Percentiles rank a stretch among this genome's conserved stretches.
These are phyloP conservation scores for Sinotaia quadrata DNA, from an alignment of 2,888 invertebrate genomes.

Conservation along the genomic window DNA sequence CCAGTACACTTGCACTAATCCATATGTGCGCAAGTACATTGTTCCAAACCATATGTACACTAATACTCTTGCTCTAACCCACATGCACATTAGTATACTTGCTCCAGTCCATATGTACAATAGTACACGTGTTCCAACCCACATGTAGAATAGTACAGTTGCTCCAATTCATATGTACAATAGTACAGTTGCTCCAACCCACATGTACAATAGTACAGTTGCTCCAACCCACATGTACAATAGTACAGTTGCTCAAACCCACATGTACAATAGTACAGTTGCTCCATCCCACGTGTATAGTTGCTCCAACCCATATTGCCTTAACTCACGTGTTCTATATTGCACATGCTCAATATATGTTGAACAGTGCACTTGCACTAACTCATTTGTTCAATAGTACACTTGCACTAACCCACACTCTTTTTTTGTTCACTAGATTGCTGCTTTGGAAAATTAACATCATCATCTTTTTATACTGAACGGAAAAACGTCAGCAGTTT, in stretches of 20 bases:
- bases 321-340: neutral
- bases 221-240: conserved; percentile 1
- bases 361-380: neutral
- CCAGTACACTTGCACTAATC: neutral
- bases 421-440: neutral
- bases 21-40: neutral
- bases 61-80: neutral
- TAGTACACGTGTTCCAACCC: neutral
- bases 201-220: neutral
- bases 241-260: neutral
- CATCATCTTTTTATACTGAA: neutral
- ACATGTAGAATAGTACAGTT: neutral
- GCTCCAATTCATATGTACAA: neutral
- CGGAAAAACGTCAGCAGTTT: neutral
- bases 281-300: neutral
- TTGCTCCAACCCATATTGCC: neutral
- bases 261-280: neutral
- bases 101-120: neutral
- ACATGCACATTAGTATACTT: neutral
- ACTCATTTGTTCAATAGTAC: neutral
- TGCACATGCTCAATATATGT: too few species aligned
- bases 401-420: too few species aligned
- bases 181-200: neutral
- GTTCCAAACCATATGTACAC: neutral
- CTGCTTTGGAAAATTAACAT: neutral